These are phyloP conservation scores for Trachymyrmex septentrionalis DNA, from an alignment of 1,140 invertebrate species.

Conservation along the genomic window DNA sequence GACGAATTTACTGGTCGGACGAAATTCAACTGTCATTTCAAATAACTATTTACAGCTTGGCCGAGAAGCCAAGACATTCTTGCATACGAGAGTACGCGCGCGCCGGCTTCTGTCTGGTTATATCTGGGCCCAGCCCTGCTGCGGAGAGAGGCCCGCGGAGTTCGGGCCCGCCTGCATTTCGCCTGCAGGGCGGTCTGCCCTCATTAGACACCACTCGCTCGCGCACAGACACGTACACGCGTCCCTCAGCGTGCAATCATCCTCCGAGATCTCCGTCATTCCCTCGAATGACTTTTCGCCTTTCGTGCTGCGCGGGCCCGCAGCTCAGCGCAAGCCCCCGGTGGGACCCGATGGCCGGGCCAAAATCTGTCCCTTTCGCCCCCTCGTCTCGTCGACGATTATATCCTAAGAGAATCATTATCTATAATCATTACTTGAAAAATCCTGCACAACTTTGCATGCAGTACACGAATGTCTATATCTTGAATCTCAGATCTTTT, in stretches of 20 bases:
- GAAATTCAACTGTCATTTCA: conserved; percentile 84
- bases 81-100: conserved; percentile 72
- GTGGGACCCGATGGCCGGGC: conserved; percentile 14
- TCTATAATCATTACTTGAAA: conserved; percentile 19
- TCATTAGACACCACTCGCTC: conserved; percentile 75
- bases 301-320: conserved; percentile 39
- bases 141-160: conserved; percentile 24
- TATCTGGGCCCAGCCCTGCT: background rate
- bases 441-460: background rate
- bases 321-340: background rate
- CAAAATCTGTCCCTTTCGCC: conserved; percentile 39
- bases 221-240: conserved; percentile 58
- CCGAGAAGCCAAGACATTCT: conserved; percentile 67
- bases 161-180: conserved; percentile 58
- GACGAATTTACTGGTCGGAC: conserved; percentile 57
- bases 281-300: conserved; percentile 74
- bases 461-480: background rate
- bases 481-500: background rate
- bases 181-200: conserved; percentile 77
- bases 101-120: conserved; percentile 17
- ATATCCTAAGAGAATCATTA: conserved; percentile 31
- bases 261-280: conserved; percentile 72
- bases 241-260: conserved; percentile 68
- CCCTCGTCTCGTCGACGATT: conserved; percentile 27
- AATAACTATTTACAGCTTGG: conserved; percentile 83